A percentile compares a stretch with the other conserved stretches of the same genome.
These are phyloP conservation scores for Metridium senile DNA, from an alignment of 92 coral and sea anemone species.

Conservation along the genomic window DNA sequence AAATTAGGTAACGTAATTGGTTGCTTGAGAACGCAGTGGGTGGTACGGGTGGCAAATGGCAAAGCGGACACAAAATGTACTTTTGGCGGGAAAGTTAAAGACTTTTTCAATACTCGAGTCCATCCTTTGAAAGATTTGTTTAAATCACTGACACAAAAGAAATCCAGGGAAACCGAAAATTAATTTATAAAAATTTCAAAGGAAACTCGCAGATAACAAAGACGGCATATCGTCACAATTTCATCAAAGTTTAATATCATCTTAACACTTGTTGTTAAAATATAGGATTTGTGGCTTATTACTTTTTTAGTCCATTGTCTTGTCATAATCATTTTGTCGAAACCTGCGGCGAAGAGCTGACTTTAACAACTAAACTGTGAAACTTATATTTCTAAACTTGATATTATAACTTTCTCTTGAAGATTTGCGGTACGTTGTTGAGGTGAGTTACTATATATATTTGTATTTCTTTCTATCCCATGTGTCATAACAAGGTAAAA, in stretches of 20 bases:
- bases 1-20: conserved; percentile 2
- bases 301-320: background rate
- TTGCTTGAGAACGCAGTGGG: background rate
- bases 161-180: no score
- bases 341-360: background rate
- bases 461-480: background rate
- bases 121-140: background rate
- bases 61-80: background rate
- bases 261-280: conserved; percentile 10
- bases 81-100: conserved; percentile 1
- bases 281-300: conserved; percentile 4
- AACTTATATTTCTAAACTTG: background rate
- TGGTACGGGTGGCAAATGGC: conserved; percentile 21
- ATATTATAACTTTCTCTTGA: background rate
- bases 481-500: background rate
- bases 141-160: background rate
- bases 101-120: background rate
- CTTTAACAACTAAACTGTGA: background rate
- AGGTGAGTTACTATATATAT: no score
- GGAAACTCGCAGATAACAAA: background rate
- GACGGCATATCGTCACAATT: background rate
- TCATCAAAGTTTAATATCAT: conserved; percentile 20
- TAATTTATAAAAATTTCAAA: background rate
- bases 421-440: no score
- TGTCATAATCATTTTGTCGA: background rate